A percentile compares a stretch with the other conserved stretches of the same genome.
Evolutionary conservation across 2,888 invertebrate genomes (phyloP).

Genomic region (Chorisops tibialis): DNA sequence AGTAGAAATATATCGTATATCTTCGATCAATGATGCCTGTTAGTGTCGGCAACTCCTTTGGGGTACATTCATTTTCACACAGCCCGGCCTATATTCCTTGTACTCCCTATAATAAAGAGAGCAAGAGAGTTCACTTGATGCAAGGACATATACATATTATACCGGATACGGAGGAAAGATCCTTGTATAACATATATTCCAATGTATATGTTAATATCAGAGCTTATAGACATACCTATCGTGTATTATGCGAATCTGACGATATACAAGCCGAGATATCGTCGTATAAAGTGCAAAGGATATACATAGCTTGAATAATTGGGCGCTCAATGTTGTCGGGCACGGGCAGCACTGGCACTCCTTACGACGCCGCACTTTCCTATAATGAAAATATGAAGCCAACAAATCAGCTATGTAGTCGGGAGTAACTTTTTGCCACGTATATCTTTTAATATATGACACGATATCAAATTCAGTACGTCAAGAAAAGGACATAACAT

Average conservation of each 20-base stretch:
- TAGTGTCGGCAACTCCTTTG: conserved; percentile 39
- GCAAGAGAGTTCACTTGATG: conserved; percentile 5
- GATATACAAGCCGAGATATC: neutral
- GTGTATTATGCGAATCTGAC: conserved; percentile 10
- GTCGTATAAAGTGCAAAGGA: conserved; percentile 12
- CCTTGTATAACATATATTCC: neutral
- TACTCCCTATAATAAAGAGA: neutral
- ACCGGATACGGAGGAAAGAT: neutral
- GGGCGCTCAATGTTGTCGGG: neutral
- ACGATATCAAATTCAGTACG: conserved; percentile 19
- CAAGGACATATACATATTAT: neutral
- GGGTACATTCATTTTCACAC: conserved; percentile 29
- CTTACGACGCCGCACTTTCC: neutral
- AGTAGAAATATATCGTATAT: conserved; percentile 26
- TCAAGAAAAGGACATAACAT: conserved; percentile 8
- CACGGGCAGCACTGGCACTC: neutral
- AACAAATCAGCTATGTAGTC: conserved; percentile 7
- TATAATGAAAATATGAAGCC: conserved; percentile 13
- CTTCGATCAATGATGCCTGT: conserved; percentile 37
- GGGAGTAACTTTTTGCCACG: neutral
- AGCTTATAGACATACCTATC: neutral
- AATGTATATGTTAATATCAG: conserved; percentile 12
- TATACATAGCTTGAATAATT: conserved; percentile 9
- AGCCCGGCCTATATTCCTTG: neutral
- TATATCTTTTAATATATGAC: neutral